Percentiles rank a stretch among this genome's conserved stretches.
Conservation (phyloP, 2,888 invertebrate genomes). For the Clitarchus hookeri region DNA sequence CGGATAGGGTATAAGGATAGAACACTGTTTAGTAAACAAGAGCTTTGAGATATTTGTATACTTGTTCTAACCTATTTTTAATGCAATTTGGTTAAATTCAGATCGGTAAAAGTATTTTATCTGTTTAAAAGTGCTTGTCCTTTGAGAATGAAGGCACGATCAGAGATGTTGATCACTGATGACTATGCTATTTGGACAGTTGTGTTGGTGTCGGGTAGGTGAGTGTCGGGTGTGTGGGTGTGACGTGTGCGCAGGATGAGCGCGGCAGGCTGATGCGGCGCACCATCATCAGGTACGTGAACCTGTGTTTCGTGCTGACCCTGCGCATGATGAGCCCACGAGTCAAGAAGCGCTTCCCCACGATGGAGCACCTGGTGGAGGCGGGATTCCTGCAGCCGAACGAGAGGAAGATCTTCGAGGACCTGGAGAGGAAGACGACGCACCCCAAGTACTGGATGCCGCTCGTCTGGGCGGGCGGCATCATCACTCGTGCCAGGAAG, state of each 20-base stretch:
- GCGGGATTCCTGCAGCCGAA: constrained; percentile 51
- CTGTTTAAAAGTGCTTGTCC: no score
- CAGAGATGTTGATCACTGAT: no score
- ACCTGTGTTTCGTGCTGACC: constrained; percentile 49
- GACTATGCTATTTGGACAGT: no score
- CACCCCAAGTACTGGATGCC: constrained; percentile 52
- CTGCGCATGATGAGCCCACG: constrained; percentile 50
- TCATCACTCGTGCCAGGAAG: constrained; percentile 48
- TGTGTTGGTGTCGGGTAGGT: no score
- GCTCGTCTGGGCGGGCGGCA: constrained; percentile 51
- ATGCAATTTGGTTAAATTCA: no score
- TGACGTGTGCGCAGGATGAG: constrained; percentile 46
- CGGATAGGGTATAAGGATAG: no score
- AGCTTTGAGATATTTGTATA: no score
- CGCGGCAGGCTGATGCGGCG: constrained; percentile 50
- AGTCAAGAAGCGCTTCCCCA: constrained; percentile 52
- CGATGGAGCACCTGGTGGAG: constrained; percentile 51
- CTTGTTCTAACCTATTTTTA: no score
- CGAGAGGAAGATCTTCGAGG: constrained; percentile 51
- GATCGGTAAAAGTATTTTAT: no score
- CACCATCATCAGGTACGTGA: constrained; percentile 52
- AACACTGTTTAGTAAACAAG: no score
- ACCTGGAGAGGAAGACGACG: constrained; percentile 39
- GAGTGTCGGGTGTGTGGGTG: no score
- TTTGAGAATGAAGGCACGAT: no score